Percentiles rank a stretch among this genome's conserved stretches.
Conservation (phyloP, 2,888 invertebrate genomes). For the Sepiola atlantica region DNA sequence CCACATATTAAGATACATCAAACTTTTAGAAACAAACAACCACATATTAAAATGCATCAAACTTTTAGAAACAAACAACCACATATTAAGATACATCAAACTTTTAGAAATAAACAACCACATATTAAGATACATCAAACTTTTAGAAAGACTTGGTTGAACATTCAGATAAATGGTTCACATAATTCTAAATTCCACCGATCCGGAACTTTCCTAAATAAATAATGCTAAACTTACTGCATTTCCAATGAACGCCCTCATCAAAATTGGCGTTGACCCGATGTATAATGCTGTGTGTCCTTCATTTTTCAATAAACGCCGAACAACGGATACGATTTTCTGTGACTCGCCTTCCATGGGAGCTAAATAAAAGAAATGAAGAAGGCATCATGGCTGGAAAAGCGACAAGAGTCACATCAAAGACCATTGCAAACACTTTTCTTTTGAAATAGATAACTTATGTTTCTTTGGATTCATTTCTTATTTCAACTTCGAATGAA, state of each 20-base stretch:
- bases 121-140: neutral
- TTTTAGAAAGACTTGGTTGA: neutral
- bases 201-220: neutral
- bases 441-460: too few species aligned
- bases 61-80: neutral
- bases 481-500: too few species aligned
- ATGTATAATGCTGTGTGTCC: slow-evolving; percentile 33
- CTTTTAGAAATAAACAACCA: neutral
- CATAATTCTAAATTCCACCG: neutral
- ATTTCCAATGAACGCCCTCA: slow-evolving; percentile 40
- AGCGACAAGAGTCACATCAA: too few species aligned
- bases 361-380: neutral
- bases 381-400: too few species aligned
- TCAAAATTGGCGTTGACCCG: slow-evolving; percentile 36
- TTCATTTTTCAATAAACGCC: neutral
- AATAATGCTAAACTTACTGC: slow-evolving; percentile 6
- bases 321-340: neutral
- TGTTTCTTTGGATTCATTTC: too few species aligned
- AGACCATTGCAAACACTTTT: too few species aligned
- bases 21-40: neutral
- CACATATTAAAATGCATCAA: neutral
- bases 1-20: neutral
- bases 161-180: neutral
- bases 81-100: neutral
- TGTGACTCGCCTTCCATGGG: neutral